phyloP scores from a whole-genome alignment of 2,888 invertebrate species.

The Cacoxenus indagator region DNA sequence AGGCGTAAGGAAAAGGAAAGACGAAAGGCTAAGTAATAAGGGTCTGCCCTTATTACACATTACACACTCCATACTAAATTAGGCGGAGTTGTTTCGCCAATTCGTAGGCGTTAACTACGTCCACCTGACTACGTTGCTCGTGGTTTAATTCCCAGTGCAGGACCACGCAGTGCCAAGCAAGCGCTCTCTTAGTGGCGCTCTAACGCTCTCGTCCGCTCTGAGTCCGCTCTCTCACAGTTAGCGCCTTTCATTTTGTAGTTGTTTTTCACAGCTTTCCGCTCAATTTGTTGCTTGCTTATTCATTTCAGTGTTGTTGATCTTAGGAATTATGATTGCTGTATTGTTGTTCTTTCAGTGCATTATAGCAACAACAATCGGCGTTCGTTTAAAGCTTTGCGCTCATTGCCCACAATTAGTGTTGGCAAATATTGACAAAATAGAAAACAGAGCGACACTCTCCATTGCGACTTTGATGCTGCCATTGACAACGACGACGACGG shows the following conservation, averaged over 20 bases:
- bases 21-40: no score
- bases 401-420: constrained; percentile 31
- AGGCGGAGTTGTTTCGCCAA: no score
- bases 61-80: no score
- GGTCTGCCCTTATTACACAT: no score
- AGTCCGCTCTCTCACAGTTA: no score
- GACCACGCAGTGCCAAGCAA: no score
- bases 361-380: constrained; percentile 28
- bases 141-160: no score
- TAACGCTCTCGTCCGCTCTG: neutral
- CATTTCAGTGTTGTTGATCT: constrained; percentile 7
- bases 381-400: constrained; percentile 22
- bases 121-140: no score
- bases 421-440: constrained; percentile 36
- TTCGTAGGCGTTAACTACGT: no score
- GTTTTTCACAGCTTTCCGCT: constrained; percentile 26
- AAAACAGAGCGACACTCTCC: constrained; percentile 25
- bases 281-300: neutral
- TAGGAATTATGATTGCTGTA: constrained; percentile 31
- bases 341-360: constrained; percentile 29
- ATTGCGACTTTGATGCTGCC: constrained; percentile 26
- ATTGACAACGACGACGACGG: constrained; percentile 29
- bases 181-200: no score
- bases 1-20: no score
- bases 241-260: constrained; percentile 23